These are phyloP conservation scores for Pithys albifrons DNA, from an alignment of 2,113 vertebrate genomes.

Conservation along the genomic window DNA sequence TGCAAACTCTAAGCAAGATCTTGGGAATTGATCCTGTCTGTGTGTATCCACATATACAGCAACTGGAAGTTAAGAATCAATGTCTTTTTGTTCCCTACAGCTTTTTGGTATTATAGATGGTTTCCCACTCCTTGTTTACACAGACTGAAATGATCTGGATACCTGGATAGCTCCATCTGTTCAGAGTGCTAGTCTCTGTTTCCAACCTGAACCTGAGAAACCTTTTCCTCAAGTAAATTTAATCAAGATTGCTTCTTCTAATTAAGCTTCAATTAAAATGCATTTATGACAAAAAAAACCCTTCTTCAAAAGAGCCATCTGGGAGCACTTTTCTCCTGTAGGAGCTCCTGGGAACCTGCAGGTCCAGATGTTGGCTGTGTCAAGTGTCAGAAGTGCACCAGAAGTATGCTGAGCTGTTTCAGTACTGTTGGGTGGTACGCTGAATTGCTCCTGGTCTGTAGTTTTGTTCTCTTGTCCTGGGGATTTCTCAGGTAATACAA, in stretches of 20 bases:
- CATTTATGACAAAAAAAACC: background rate
- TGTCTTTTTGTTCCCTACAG: accelerated
- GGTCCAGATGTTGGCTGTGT: background rate
- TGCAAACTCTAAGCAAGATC: background rate
- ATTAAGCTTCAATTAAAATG: constrained; percentile 20
- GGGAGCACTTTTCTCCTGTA: background rate
- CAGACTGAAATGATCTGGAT: background rate
- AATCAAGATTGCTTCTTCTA: background rate
- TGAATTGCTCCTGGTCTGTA: background rate
- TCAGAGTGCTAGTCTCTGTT: background rate
- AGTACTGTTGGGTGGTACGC: background rate
- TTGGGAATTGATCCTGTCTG: background rate
- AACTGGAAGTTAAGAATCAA: background rate
- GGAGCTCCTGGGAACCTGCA: background rate
- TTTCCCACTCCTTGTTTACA: background rate
- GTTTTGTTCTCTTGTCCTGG: background rate
- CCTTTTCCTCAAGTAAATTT: background rate
- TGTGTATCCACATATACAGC: background rate
- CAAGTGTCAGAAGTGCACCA: background rate
- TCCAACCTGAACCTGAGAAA: background rate
- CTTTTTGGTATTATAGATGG: background rate
- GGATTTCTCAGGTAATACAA: background rate
- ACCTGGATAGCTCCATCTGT: background rate
- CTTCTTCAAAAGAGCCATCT: background rate
- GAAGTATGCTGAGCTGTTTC: background rate